Conservation (phyloP, 2,888 invertebrate species). For the Heliconius charithonia region DNA sequence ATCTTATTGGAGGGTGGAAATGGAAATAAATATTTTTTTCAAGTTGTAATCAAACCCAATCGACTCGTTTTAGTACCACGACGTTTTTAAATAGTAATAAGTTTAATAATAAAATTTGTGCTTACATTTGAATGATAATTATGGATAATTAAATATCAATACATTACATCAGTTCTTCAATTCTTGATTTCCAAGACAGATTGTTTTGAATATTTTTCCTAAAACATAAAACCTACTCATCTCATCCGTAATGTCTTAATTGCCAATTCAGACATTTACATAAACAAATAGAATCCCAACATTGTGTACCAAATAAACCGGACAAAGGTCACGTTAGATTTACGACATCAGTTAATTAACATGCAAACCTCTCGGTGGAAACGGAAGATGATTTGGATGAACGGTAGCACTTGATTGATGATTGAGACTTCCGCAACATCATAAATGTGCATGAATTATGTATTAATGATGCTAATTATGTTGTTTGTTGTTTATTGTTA, state of each 20-base stretch:
- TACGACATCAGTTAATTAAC: conserved; percentile 66
- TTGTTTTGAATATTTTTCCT: too few relatives aligned
- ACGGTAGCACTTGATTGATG: conserved; percentile 55
- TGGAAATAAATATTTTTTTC: background rate
- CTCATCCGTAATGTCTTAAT: background rate
- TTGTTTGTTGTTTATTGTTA: background rate
- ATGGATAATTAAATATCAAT: too few relatives aligned
- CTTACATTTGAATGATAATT: too few relatives aligned
- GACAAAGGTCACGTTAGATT: conserved; percentile 56
- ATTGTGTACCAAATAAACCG: conserved; percentile 38
- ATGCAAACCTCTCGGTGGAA: conserved; percentile 60
- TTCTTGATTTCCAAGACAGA: too few relatives aligned
- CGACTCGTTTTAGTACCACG: background rate
- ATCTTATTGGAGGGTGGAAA: background rate
- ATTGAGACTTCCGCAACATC: conserved; percentile 46
- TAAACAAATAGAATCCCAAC: conserved; percentile 30
- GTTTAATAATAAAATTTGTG: too few relatives aligned
- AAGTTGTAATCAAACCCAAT: background rate
- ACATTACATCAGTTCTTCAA: too few relatives aligned
- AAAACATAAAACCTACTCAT: background rate
- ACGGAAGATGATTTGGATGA: conserved; percentile 60
- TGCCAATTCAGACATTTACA: background rate
- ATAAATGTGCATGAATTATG: conserved; percentile 17
- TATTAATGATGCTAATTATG: background rate
- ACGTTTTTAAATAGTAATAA: too few relatives aligned